phyloP scores from a whole-genome alignment of 2,888 invertebrate genomes.

The Pheosia gnoma region DNA sequence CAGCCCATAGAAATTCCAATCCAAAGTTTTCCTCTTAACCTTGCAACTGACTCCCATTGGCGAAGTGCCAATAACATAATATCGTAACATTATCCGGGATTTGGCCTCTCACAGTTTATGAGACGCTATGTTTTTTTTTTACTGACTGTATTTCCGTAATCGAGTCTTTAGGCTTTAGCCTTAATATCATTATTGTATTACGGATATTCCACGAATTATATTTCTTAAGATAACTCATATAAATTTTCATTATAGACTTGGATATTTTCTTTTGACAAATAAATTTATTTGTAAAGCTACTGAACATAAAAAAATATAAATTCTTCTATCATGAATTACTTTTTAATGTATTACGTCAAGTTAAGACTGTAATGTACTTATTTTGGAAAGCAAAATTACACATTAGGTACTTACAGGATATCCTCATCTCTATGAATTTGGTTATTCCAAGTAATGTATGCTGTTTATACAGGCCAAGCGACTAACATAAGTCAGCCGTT shows the following conservation, averaged over 20 bases:
- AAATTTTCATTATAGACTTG: background rate
- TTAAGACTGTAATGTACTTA: too few species aligned
- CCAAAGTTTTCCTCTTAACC: conserved; percentile 41
- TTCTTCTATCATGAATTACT: too few species aligned
- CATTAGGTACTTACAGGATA: too few species aligned
- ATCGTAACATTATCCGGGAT: conserved; percentile 54
- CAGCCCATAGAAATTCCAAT: conserved; percentile 51
- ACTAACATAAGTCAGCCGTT: conserved; percentile 16
- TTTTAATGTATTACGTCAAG: too few species aligned
- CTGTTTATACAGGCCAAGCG: conserved; percentile 15
- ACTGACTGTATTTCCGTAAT: background rate
- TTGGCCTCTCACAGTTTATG: conserved; percentile 39
- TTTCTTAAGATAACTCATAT: background rate
- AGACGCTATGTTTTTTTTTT: conserved; percentile 2
- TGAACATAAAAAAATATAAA: background rate
- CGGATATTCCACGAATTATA: background rate
- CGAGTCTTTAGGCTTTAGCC: background rate
- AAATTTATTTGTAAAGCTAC: background rate
- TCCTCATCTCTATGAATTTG: background rate
- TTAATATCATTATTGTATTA: background rate
- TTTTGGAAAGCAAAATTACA: too few species aligned
- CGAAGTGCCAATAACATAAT: conserved; percentile 63
- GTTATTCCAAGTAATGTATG: conserved; percentile 13
- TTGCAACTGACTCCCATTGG: conserved; percentile 54
- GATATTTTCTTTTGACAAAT: too few species aligned